Conservation (phyloP, 2,888 invertebrate genomes). For the Stenchaetothrips biformis region DNA sequence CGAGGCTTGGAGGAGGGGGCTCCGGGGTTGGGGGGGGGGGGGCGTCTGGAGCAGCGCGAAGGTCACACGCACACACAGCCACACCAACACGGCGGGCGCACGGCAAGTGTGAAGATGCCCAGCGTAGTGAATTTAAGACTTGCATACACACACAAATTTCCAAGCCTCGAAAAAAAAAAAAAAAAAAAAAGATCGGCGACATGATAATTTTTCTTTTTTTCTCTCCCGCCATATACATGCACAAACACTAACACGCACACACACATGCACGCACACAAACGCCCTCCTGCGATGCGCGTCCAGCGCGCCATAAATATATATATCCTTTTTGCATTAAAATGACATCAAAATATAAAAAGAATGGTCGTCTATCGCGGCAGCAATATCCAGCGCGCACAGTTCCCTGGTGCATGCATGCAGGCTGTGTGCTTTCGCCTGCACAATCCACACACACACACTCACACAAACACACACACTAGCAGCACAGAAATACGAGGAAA, state of each 20-base stretch:
- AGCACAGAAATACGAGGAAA: neutral
- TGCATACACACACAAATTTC: neutral
- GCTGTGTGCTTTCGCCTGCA: neutral
- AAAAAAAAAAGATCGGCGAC: neutral
- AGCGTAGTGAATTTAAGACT: too few relatives aligned
- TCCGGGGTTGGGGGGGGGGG: too few relatives aligned
- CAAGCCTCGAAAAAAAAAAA: neutral
- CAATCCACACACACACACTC: neutral
- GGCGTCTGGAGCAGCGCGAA: neutral
- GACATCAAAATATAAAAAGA: conserved; percentile 13
- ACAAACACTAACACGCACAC: conserved; percentile 5
- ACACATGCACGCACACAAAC: neutral
- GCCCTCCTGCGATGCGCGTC: neutral
- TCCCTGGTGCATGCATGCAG: neutral
- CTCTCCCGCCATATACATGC: neutral
- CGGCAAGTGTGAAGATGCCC: too few relatives aligned
- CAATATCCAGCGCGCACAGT: neutral
- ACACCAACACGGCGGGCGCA: too few relatives aligned
- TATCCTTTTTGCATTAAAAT: conserved; percentile 21
- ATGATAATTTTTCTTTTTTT: neutral
- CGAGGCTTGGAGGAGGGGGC: too few relatives aligned
- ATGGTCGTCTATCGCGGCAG: conserved; percentile 8
- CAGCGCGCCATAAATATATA: conserved; percentile 9
- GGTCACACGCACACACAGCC: neutral
- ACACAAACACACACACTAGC: neutral